A percentile compares a stretch with the other conserved stretches of the same genome.
Conservation (phyloP, 2,113 vertebrate species). For the Poeciliopsis retropinna region DNA sequence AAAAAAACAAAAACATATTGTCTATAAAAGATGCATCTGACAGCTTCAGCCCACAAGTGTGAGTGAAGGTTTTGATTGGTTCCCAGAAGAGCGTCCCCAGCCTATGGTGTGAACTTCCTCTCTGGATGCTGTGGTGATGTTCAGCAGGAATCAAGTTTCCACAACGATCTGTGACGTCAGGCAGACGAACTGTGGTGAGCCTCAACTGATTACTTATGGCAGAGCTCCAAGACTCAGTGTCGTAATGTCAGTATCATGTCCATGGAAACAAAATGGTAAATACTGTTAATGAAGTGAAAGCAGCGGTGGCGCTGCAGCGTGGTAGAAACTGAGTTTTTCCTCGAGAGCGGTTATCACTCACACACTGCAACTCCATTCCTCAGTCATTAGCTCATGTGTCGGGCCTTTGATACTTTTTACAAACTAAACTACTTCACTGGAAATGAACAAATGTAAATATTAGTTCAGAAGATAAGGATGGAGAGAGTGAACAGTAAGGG, state of each 20-base stretch:
- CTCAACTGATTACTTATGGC: background rate
- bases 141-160: background rate
- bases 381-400: background rate
- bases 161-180: background rate
- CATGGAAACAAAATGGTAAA: background rate
- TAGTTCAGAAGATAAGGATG: background rate
- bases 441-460: background rate
- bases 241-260: background rate
- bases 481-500: background rate
- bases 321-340: background rate
- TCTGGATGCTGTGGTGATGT: background rate
- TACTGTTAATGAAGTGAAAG: background rate
- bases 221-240: background rate
- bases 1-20: too few relatives aligned
- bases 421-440: background rate
- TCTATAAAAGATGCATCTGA: too few relatives aligned
- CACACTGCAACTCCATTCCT: background rate
- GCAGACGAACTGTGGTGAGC: background rate
- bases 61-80: too few relatives aligned
- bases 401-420: background rate
- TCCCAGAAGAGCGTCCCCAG: too few relatives aligned
- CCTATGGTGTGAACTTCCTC: too few relatives aligned
- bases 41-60: too few relatives aligned
- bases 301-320: background rate
- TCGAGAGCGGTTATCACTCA: background rate